Evolutionary conservation across 2,888 invertebrate species (phyloP).

Genomic region (Laothoe populi): DNA sequence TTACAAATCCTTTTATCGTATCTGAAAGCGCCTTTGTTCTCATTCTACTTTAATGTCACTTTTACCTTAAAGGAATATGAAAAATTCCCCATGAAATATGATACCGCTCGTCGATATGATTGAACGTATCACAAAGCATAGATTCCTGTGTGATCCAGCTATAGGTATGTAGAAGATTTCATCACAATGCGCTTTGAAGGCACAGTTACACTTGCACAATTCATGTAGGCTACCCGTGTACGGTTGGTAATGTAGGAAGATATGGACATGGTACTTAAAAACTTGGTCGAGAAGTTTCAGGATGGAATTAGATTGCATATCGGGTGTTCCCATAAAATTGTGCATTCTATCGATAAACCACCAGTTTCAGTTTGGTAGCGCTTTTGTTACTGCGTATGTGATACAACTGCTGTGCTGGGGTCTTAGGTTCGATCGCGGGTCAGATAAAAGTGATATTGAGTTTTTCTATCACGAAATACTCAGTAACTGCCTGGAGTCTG

Average conservation of each 20-base stretch:
- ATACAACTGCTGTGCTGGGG: no score
- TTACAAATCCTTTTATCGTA: neutral
- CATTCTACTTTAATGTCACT: neutral
- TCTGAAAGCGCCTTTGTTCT: neutral
- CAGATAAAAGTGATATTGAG: no score
- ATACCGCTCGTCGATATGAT: neutral
- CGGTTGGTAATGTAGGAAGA: neutral
- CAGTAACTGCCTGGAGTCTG: no score
- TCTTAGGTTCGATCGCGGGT: no score
- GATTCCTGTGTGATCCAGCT: neutral
- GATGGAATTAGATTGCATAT: no score
- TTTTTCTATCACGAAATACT: no score
- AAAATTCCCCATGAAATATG: neutral
- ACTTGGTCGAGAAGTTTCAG: no score
- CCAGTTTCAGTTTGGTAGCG: no score
- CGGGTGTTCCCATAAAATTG: no score
- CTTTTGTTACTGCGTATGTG: no score
- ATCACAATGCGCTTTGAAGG: constrained; percentile 25
- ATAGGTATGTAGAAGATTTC: constrained; percentile 10
- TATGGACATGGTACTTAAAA: constrained; percentile 16
- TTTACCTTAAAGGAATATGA: neutral
- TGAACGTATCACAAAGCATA: neutral
- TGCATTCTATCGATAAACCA: no score
- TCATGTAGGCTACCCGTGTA: constrained; percentile 24
- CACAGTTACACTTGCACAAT: constrained; percentile 25